Percentiles rank a stretch among this genome's conserved stretches.
Conservation (phyloP, 2,888 invertebrate genomes). For the Caenorhabditis sp. region DNA sequence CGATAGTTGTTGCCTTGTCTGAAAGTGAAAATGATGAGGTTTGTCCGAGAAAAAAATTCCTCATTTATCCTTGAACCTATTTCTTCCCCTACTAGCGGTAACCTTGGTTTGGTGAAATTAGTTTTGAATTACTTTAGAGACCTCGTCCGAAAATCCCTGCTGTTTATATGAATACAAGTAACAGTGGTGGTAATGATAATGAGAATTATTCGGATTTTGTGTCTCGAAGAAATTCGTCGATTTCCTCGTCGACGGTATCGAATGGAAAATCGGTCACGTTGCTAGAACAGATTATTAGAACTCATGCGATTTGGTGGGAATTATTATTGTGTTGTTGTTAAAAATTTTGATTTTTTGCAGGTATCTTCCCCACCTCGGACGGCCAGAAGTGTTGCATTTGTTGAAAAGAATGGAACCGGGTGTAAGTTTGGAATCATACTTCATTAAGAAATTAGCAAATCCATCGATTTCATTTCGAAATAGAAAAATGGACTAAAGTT, state of each 20-base stretch:
- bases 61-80: neutral
- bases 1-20: conserved; percentile 33
- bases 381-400: conserved; percentile 90
- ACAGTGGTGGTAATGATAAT: neutral
- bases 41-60: neutral
- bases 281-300: conserved; percentile 85
- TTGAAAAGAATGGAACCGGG: conserved; percentile 87
- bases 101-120: neutral
- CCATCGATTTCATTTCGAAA: too few relatives aligned
- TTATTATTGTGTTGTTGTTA: neutral
- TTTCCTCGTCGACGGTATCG: conserved; percentile 14
- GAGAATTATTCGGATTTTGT: conserved; percentile 29
- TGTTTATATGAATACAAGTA: conserved; percentile 25
- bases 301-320: conserved; percentile 86
- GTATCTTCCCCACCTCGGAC: conserved; percentile 88
- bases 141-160: conserved; percentile 38
- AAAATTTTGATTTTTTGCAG: conserved; percentile 9
- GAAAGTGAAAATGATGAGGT: conserved; percentile 37
- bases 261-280: conserved; percentile 37
- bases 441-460: conserved; percentile 5
- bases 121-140: conserved; percentile 22
- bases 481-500: conserved; percentile 4
- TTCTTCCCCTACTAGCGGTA: neutral
- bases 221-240: conserved; percentile 25
- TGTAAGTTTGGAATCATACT: conserved; percentile 76